A percentile compares a stretch with the other conserved stretches of the same genome.
These are phyloP conservation scores for Harpegnathos saltator DNA, from an alignment of 1,140 invertebrate genomes.

Conservation along the genomic window DNA sequence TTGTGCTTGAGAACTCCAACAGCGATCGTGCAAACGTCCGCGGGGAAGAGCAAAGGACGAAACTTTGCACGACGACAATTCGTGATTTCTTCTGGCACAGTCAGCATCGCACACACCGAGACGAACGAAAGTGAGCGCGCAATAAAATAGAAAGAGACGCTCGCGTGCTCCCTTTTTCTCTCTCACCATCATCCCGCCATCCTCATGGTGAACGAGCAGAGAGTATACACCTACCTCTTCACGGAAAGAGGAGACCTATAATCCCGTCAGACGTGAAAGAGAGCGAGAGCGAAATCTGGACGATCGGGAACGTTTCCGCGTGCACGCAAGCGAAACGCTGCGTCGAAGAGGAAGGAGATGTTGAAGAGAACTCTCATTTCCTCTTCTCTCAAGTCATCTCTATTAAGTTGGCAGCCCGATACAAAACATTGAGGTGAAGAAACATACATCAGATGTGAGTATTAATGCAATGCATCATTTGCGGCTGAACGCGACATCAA, in stretches of 20 bases:
- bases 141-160: slow-evolving; percentile 6
- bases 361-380: neutral
- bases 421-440: too few species aligned
- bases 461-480: too few species aligned
- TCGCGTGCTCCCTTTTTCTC: slow-evolving; percentile 25
- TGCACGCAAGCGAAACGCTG: neutral
- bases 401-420: too few species aligned
- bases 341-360: neutral
- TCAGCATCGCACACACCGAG: too few species aligned
- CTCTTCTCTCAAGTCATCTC: too few species aligned
- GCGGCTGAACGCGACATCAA: too few species aligned
- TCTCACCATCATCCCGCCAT: slow-evolving; percentile 2
- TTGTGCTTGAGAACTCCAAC: too few species aligned
- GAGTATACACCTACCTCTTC: slow-evolving; percentile 19
- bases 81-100: too few species aligned
- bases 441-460: too few species aligned
- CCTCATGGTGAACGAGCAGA: slow-evolving; percentile 24
- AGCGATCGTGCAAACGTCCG: too few species aligned
- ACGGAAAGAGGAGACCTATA: slow-evolving; percentile 8
- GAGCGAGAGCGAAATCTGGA: slow-evolving; percentile 5
- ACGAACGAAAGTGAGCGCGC: slow-evolving; percentile 21
- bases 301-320: slow-evolving; percentile 13
- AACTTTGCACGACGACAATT: too few species aligned
- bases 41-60: too few species aligned
- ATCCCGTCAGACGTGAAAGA: neutral